Percentiles rank a stretch among this genome's conserved stretches.
Evolutionary conservation across 92 coral and sea anemone genomes (phyloP).

Genomic region (Phenganax marumi): DNA sequence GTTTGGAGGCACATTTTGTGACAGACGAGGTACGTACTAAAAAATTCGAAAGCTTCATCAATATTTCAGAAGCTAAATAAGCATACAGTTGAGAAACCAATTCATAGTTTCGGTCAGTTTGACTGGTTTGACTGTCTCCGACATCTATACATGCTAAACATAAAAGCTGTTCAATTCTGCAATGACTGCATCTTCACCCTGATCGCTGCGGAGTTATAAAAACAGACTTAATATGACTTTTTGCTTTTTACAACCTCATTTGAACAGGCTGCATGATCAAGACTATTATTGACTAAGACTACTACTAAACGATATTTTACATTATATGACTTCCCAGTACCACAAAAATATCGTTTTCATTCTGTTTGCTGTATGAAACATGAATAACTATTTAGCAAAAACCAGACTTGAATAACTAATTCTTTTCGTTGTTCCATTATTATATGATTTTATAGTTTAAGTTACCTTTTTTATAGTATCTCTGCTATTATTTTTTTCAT

Average conservation of each 20-base stretch:
- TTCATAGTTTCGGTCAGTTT: not conserved
- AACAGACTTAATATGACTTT: not conserved
- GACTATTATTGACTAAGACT: not conserved
- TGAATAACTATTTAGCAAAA: too few relatives aligned
- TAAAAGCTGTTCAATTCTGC: too few relatives aligned
- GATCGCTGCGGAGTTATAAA: not conserved
- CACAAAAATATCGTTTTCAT: too few relatives aligned
- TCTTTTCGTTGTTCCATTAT: too few relatives aligned
- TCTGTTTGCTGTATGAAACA: too few relatives aligned
- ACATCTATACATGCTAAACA: too few relatives aligned
- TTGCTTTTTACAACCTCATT: not conserved
- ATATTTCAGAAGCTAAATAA: not conserved
- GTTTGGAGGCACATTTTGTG: constrained; percentile 23
- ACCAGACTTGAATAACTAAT: too few relatives aligned
- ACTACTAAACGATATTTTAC: not conserved
- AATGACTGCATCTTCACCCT: not conserved
- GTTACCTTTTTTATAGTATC: not conserved
- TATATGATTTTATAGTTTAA: not conserved
- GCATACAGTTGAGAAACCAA: not conserved
- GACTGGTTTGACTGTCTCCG: not conserved
- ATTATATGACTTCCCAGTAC: too few relatives aligned
- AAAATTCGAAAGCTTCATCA: not conserved
- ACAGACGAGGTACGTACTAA: not conserved
- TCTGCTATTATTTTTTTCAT: not conserved
- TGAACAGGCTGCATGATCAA: not conserved